These are phyloP conservation scores for Tipula unca DNA, from an alignment of 2,888 invertebrate species.

Conservation along the genomic window DNA sequence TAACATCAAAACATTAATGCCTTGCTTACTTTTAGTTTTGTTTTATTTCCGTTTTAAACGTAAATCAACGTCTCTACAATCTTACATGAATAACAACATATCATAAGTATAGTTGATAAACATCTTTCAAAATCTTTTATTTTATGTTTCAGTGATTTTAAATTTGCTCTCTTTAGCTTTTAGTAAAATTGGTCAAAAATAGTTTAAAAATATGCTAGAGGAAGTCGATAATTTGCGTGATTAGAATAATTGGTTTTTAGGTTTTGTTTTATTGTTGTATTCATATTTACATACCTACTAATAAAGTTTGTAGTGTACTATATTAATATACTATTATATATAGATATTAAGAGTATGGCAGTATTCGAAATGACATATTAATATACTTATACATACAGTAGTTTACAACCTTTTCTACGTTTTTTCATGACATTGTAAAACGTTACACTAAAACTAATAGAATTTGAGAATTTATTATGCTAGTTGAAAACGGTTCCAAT, in stretches of 20 bases:
- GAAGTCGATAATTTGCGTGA: not conserved
- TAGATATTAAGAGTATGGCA: too few relatives aligned
- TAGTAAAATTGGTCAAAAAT: not conserved
- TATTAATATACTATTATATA: not conserved
- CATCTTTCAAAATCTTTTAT: not conserved
- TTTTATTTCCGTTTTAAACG: not conserved
- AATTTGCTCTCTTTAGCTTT: not conserved
- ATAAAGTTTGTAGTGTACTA: not conserved
- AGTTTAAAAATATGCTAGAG: not conserved
- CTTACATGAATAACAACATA: not conserved
- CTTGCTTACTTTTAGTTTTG: not conserved
- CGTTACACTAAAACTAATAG: too few relatives aligned
- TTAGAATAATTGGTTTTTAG: not conserved
- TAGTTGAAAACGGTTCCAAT: too few relatives aligned
- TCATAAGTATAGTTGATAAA: not conserved
- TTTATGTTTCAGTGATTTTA: not conserved
- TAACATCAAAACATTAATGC: not conserved
- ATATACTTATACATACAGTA: too few relatives aligned
- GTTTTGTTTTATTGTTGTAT: not conserved
- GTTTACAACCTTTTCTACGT: too few relatives aligned
- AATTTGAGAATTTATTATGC: too few relatives aligned
- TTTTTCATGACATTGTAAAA: too few relatives aligned
- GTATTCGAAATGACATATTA: too few relatives aligned
- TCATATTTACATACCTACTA: not conserved
- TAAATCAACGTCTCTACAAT: not conserved